phyloP scores from a whole-genome alignment of 2,888 invertebrate species.

The Epinotia nisella region DNA sequence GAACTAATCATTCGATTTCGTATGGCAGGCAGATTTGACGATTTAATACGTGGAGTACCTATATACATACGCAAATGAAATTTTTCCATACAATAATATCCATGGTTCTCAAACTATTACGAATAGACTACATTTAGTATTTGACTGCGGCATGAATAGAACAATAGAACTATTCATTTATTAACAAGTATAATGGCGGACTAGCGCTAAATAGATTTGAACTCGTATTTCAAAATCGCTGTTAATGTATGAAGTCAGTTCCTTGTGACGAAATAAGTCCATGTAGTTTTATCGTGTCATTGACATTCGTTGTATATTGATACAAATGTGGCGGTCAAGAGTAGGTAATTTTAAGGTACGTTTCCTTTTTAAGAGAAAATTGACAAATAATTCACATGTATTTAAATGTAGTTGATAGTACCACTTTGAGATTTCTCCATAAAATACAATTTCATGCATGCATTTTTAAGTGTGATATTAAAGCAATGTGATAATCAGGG shows the following conservation, averaged over 20 bases:
- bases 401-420: too few species aligned
- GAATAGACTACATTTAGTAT: not conserved
- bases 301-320: too few species aligned
- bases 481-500: too few species aligned
- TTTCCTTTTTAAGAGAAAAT: too few species aligned
- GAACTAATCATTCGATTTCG: not conserved
- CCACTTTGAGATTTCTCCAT: too few species aligned
- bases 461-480: too few species aligned
- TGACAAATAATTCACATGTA: too few species aligned
- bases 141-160: not conserved
- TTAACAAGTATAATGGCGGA: constrained; percentile 7
- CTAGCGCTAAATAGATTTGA: constrained; percentile 6
- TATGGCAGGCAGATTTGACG: not conserved
- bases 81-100: not conserved
- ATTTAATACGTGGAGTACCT: not conserved
- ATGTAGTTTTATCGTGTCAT: too few species aligned
- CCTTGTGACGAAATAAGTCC: not conserved
- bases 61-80: not conserved
- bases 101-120: not conserved
- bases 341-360: too few species aligned
- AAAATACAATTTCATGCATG: too few species aligned
- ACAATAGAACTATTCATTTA: constrained; percentile 23
- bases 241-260: constrained; percentile 4
- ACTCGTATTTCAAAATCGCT: not conserved
- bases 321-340: too few species aligned